Evolutionary conservation across 2,797 vertebrate species (phyloP).

Genomic region (Anguilla marmorata): DNA sequence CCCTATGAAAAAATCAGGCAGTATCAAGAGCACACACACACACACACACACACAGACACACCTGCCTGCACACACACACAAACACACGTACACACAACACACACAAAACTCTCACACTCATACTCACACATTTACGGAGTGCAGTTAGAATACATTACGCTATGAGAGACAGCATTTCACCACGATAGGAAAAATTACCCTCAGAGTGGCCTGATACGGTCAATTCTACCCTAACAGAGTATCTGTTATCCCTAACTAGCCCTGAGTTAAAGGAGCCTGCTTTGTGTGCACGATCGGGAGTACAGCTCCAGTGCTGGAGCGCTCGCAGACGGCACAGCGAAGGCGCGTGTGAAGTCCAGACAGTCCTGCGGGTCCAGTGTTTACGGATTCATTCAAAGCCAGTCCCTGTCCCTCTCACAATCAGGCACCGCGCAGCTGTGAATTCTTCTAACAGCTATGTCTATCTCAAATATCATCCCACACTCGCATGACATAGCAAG

Average conservation of each 20-base stretch:
- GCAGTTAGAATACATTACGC: not conserved
- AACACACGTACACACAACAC: not conserved
- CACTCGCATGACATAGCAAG: not conserved
- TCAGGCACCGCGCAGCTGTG: not conserved
- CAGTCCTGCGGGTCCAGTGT: not conserved
- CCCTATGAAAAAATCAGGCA: too few species aligned
- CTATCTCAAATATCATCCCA: not conserved
- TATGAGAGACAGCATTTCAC: too few species aligned
- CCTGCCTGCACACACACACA: not conserved
- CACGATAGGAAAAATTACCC: too few species aligned
- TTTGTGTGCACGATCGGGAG: not conserved
- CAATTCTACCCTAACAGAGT: not conserved
- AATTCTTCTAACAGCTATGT: not conserved
- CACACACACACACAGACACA: not conserved
- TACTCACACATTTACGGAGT: not conserved
- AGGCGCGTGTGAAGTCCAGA: not conserved
- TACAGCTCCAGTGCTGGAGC: not conserved
- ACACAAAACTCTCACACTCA: not conserved
- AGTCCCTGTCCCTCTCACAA: not conserved
- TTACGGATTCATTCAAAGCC: not conserved
- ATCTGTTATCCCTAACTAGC: not conserved
- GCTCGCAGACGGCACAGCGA: not conserved
- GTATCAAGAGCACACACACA: not conserved
- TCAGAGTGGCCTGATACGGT: too few species aligned
- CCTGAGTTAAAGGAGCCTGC: not conserved